Evolutionary conservation across 2,113 vertebrate genomes (phyloP).

Genomic region (Gambusia affinis): DNA sequence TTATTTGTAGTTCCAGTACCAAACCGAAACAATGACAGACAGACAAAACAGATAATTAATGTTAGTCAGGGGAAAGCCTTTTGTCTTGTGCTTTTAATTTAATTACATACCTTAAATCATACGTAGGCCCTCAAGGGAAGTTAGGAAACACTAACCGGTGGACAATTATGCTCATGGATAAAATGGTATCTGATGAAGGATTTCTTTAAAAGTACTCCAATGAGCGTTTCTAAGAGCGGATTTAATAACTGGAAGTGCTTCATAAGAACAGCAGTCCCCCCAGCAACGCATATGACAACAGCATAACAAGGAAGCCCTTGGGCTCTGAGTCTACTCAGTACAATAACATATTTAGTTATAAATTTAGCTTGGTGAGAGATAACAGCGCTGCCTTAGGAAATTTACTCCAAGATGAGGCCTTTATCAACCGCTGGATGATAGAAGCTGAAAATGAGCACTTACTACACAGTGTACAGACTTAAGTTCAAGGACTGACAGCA

Average conservation of each 20-base stretch:
- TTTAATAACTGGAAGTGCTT: conserved; percentile 58
- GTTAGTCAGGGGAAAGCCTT: conserved; percentile 24
- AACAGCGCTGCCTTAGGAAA: conserved; percentile 17
- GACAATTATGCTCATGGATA: conserved; percentile 46
- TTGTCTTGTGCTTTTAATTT: conserved; percentile 37
- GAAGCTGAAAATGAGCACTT: conserved; percentile 13
- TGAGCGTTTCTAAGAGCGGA: conserved; percentile 57
- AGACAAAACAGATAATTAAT: conserved; percentile 15
- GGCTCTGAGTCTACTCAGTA: conserved; percentile 12
- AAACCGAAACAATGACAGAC: not conserved
- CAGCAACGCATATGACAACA: conserved; percentile 48
- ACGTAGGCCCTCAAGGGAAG: conserved; percentile 32
- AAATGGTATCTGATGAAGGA: conserved; percentile 47
- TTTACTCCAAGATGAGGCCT: conserved; percentile 20
- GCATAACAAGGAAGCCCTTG: conserved; percentile 27
- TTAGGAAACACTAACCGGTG: conserved; percentile 56
- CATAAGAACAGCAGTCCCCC: conserved; percentile 38
- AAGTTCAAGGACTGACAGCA: conserved; percentile 17
- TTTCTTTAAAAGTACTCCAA: conserved; percentile 60
- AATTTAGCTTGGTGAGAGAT: conserved; percentile 22
- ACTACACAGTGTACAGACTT: not conserved
- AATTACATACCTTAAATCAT: conserved; percentile 35
- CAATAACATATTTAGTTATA: conserved; percentile 42
- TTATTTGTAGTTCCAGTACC: not conserved
- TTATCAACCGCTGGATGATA: conserved; percentile 11